phyloP scores from a whole-genome alignment of 2,797 vertebrate species.

The Hemibagrus guttatus region DNA sequence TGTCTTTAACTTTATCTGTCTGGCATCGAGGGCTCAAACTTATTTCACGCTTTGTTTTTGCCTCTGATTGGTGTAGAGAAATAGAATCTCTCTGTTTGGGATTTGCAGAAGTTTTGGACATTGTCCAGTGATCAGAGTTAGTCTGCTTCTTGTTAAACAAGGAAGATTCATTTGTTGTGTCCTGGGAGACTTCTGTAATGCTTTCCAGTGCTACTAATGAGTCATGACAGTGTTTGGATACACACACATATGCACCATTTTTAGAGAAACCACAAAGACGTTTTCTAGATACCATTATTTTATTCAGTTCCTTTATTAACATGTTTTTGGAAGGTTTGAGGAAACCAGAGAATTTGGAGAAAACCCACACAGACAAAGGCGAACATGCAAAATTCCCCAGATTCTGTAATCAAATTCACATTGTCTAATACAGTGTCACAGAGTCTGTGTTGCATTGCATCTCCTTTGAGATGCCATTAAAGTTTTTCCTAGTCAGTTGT shows the following conservation, averaged over 20 bases:
- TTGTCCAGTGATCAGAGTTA: not conserved
- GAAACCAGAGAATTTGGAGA: not conserved
- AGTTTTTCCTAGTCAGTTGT: not conserved
- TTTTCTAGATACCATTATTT: not conserved
- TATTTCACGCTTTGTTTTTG: not conserved
- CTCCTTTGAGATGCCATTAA: not conserved
- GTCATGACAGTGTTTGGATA: not conserved
- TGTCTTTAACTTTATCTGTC: not conserved
- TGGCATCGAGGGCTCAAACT: too few relatives aligned
- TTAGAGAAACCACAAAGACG: not conserved
- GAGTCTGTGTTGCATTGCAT: not conserved
- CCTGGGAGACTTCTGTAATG: not conserved
- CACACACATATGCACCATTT: not conserved
- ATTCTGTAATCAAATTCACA: not conserved
- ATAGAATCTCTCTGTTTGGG: not conserved
- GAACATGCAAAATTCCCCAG: not conserved
- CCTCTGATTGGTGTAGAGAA: too few relatives aligned
- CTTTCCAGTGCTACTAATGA: not conserved
- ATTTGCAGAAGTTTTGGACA: not conserved
- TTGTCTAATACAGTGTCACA: not conserved
- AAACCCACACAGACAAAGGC: not conserved
- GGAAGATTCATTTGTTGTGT: not conserved
- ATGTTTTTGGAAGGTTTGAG: not conserved
- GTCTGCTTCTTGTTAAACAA: slow-evolving; percentile 1
- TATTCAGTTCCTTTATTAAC: not conserved